Conservation (phyloP, 2,888 invertebrate species). For the Chirona hameri region DNA sequence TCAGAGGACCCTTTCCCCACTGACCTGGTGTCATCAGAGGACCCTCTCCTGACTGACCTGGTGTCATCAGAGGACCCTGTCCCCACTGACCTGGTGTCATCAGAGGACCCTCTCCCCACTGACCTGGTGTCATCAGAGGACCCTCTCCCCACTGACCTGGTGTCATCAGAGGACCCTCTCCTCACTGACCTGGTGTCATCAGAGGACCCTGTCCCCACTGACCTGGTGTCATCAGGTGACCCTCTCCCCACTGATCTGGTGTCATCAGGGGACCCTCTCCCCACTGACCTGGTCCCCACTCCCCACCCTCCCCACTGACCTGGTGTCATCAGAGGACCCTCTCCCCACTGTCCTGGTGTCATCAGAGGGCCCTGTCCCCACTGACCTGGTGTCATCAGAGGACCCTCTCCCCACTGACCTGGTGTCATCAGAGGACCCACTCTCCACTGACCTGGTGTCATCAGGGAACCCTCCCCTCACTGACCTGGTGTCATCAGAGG, state of each 20-base stretch:
- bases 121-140: not conserved
- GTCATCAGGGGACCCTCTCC: not conserved
- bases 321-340: not conserved
- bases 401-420: not conserved
- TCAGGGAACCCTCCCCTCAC: not conserved
- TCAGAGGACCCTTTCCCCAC: not conserved
- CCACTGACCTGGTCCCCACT: too few species aligned
- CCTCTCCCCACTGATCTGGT: not conserved
- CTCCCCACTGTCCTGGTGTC: too few species aligned
- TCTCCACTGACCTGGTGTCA: not conserved
- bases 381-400: not conserved
- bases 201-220: too few species aligned
- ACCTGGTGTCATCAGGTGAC: too few species aligned
- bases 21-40: not conserved
- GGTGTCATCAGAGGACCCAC: too few species aligned
- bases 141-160: too few species aligned
- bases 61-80: too few species aligned
- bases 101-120: not conserved
- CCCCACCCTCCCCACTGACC: too few species aligned
- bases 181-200: not conserved
- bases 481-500: too few species aligned
- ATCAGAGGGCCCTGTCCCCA: too few species aligned
- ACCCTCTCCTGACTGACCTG: too few species aligned
- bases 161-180: too few species aligned
- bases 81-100: not conserved